Evolutionary conservation across 2,888 invertebrate species (phyloP).

Genomic region (Sipunculus nudus): DNA sequence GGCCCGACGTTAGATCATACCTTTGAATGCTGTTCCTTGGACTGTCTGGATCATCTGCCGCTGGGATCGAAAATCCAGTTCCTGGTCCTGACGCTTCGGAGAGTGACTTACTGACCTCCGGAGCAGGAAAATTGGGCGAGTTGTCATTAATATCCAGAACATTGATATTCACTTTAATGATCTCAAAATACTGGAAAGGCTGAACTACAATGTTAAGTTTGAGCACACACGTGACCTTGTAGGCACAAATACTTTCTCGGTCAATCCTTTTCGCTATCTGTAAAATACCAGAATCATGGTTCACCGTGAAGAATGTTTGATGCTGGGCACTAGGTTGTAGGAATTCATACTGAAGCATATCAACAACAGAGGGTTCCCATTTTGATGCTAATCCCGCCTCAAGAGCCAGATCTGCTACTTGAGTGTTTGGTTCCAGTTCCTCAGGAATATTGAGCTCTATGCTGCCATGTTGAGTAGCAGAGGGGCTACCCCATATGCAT

Average conservation of each 20-base stretch:
- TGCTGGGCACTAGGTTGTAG: no score
- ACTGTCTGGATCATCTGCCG: constrained; percentile 36
- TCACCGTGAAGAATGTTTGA: constrained; percentile 33
- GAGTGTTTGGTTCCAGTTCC: no score
- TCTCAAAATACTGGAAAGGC: constrained; percentile 20
- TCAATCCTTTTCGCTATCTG: constrained; percentile 31
- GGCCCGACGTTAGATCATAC: constrained; percentile 28
- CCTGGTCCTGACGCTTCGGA: constrained; percentile 31
- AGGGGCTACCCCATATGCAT: no score
- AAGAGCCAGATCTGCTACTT: no score
- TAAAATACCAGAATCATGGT: constrained; percentile 31
- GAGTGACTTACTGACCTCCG: constrained; percentile 20
- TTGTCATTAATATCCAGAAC: constrained; percentile 40
- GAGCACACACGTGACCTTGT: constrained; percentile 14
- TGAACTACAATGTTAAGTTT: constrained; percentile 30
- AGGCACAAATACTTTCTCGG: constrained; percentile 36
- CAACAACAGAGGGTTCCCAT: no score
- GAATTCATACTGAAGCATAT: no score
- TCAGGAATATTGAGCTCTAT: no score
- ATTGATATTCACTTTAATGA: constrained; percentile 25
- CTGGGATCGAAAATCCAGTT: constrained; percentile 31
- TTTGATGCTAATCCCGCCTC: no score
- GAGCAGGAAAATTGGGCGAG: constrained; percentile 29
- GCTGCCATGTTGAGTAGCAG: no score
- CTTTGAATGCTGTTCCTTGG: constrained; percentile 23